Conservation (phyloP, 2,797 vertebrate genomes). For the Acanthopagrus latus region DNA sequence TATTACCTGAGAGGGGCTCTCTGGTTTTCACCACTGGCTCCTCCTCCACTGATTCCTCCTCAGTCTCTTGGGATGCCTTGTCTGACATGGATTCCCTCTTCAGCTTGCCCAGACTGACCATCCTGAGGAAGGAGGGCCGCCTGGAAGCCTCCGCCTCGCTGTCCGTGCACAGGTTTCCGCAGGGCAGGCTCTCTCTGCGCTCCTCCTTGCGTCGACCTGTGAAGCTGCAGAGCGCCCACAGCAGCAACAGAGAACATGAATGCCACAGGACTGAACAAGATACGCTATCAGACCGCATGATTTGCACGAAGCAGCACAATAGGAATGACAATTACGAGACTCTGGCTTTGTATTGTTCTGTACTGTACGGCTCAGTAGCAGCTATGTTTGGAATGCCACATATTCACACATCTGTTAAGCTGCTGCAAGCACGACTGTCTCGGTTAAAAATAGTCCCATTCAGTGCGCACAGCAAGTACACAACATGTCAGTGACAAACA, state of each 20-base stretch:
- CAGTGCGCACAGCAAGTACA: slow-evolving; percentile 48
- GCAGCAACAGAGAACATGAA: slow-evolving; percentile 26
- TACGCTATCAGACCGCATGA: background rate
- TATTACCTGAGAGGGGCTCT: slow-evolving; percentile 87
- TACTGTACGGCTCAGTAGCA: background rate
- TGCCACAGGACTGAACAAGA: background rate
- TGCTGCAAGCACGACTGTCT: slow-evolving; percentile 15
- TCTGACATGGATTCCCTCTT: slow-evolving; percentile 88
- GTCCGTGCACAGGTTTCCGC: slow-evolving; percentile 77
- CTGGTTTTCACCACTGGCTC: slow-evolving; percentile 82
- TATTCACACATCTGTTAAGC: slow-evolving; percentile 58
- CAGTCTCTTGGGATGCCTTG: slow-evolving; percentile 82
- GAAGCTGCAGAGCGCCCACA: slow-evolving; percentile 71
- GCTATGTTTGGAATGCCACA: slow-evolving; percentile 52
- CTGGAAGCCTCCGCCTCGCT: slow-evolving; percentile 81
- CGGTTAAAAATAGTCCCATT: slow-evolving; percentile 75
- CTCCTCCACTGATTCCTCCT: slow-evolving; percentile 83
- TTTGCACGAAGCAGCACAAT: background rate
- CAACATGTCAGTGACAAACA: slow-evolving; percentile 66
- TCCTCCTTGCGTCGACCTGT: slow-evolving; percentile 85
- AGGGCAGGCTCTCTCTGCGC: slow-evolving; percentile 85
- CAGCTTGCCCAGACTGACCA: slow-evolving; percentile 87
- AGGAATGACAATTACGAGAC: background rate
- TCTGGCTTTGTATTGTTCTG: slow-evolving; percentile 5
- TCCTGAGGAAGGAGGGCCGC: slow-evolving; percentile 88